Evolutionary conservation across 2,113 vertebrate genomes (phyloP), one percentile per base, ranked within the genome.

Genomic region (Boleophthalmus pectinirostris): DNA sequence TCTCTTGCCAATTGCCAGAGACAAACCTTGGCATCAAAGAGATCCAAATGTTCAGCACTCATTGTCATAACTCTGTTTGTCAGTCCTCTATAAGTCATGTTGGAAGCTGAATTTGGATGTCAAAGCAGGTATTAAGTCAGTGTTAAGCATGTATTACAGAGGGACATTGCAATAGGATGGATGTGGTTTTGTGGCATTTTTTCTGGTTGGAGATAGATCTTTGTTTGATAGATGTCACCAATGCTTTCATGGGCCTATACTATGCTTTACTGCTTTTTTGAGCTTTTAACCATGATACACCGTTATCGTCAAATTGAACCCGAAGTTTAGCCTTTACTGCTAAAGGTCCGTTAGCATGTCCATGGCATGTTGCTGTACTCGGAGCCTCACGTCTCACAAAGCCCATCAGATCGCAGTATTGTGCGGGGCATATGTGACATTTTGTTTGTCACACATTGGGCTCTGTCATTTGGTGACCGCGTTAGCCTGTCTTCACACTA

Each of bases 341-440:
- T n/a, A 21, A n/a, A 64, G 61, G 6, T 18, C 25, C 24, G 14
- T 61, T 18, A 33, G 58, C 15, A 1, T 61, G 25, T 61, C 25
- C 16, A 6, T 33, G 58, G 58, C 73, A 66, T 51, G 72, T 76
- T 70, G 66, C 77, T 74, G 78, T 4, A 5, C 56, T 56, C 23
- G 0, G 56, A 12, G 56, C 21, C 12, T 23, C 71, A 84, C 87
- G 83, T 77, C 76, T 80, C 85, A 85, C 70, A 72, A 79, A 88
- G 69, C 79, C 69, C 69, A 58, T 78, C 83, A 78, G 73, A 85
- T 67, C 80, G 72, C 69, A 72, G 72, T 60, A 68, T 87, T 88
- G 88, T 61, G 20, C 78, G 5, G 81, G 79, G 81, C 85, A 84
- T 81, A 72, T 87, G 85, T 88, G 85, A 91, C 88, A 89, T 88